Conservation (phyloP, 2,113 vertebrate species). For the Ammodytes dubius region DNA sequence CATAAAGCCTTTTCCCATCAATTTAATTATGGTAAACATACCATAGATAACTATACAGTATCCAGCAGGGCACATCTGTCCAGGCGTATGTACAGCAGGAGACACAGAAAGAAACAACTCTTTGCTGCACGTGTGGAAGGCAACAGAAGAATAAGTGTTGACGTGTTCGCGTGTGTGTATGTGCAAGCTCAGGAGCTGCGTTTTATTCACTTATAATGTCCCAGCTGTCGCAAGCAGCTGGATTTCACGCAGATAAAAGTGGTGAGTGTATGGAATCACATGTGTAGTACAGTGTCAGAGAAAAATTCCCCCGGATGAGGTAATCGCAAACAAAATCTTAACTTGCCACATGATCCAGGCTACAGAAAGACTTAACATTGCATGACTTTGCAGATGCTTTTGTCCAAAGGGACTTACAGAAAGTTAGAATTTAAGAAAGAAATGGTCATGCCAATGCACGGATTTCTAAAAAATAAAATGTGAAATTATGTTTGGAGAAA, state of each 20-base stretch:
- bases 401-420: not conserved
- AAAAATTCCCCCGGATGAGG: slow-evolving; percentile 23
- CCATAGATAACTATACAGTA: slow-evolving; percentile 52
- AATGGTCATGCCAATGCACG: not conserved
- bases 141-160: slow-evolving; percentile 56
- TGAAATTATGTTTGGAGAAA: slow-evolving; percentile 10
- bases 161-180: slow-evolving; percentile 49
- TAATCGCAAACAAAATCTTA: not conserved
- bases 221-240: slow-evolving; percentile 76
- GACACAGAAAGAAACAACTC: slow-evolving; percentile 22
- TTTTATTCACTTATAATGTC: slow-evolving; percentile 69
- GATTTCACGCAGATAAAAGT: slow-evolving; percentile 66
- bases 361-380: not conserved
- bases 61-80: slow-evolving; percentile 73
- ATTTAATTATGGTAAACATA: slow-evolving; percentile 58
- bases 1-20: slow-evolving; percentile 48
- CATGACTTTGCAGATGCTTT: not conserved
- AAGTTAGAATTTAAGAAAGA: not conserved
- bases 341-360: not conserved
- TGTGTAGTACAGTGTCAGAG: slow-evolving; percentile 40
- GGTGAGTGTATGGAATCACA: slow-evolving; percentile 48
- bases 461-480: slow-evolving; percentile 10
- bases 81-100: slow-evolving; percentile 44
- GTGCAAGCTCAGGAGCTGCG: slow-evolving; percentile 50
- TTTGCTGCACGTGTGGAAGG: slow-evolving; percentile 30